phyloP scores from a whole-genome alignment of 2,797 vertebrate genomes.

The Vespertilio murinus region DNA sequence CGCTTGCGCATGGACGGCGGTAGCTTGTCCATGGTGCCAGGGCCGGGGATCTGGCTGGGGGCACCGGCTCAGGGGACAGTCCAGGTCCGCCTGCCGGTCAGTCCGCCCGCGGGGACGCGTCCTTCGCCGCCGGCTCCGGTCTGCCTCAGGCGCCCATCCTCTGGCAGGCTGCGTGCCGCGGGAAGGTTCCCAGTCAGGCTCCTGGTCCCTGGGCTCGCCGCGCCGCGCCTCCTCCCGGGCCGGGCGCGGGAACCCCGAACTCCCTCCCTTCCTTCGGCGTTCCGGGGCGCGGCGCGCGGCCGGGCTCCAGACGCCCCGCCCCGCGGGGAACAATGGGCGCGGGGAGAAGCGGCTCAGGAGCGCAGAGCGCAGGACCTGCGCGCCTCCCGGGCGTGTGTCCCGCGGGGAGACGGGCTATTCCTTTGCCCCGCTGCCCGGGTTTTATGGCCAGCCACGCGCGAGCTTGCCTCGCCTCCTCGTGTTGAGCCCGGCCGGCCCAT shows the following conservation, averaged over 20 bases:
- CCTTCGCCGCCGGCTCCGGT: conserved; percentile 63
- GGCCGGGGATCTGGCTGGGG: conserved; percentile 23
- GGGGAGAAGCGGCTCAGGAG: conserved; percentile 62
- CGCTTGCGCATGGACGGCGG: conserved; percentile 99
- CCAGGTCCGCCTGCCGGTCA: conserved; percentile 62
- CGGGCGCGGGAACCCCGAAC: conserved; percentile 55
- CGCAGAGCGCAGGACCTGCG: conserved; percentile 72
- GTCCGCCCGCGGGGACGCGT: conserved; percentile 69
- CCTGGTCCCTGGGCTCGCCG: conserved; percentile 49
- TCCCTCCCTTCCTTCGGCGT: background rate
- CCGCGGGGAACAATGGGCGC: conserved; percentile 79
- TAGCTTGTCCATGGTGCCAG: conserved; percentile 94
- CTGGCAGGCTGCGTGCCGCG: background rate
- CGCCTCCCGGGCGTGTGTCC: conserved; percentile 84
- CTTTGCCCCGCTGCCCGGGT: background rate
- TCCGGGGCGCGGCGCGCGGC: conserved; percentile 76
- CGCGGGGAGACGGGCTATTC: conserved; percentile 88
- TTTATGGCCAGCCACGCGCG: conserved; percentile 82
- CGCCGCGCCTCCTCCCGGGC: conserved; percentile 77
- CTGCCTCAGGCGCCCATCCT: conserved; percentile 65
- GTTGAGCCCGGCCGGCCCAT: conserved; percentile 56
- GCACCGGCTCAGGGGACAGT: conserved; percentile 64
- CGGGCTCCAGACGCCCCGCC: conserved; percentile 73
- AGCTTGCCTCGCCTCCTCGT: conserved; percentile 30
- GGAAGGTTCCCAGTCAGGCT: conserved; percentile 33